Evolutionary conservation across 2,888 invertebrate genomes (phyloP).

Genomic region (Sesia apiformis): DNA sequence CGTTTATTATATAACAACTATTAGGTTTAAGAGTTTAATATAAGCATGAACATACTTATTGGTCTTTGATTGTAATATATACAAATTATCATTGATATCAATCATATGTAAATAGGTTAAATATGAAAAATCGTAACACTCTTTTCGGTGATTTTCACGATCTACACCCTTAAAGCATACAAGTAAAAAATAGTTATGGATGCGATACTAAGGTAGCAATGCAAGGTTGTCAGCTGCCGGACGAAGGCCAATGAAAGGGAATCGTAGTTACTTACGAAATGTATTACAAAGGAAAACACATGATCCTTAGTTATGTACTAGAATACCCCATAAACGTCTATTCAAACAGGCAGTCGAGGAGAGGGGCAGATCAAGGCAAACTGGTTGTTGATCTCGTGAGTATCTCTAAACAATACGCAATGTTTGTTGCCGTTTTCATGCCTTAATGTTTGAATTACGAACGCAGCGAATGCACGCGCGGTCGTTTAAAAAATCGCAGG

Average conservation of each 20-base stretch:
- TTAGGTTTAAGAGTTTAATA: no score
- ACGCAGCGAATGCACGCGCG: slow-evolving; percentile 1
- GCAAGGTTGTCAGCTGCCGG: slow-evolving; percentile 2
- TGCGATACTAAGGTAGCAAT: not conserved
- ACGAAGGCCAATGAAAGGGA: slow-evolving; percentile 8
- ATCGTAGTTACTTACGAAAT: not conserved
- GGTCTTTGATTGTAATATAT: no score
- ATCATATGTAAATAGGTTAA: no score
- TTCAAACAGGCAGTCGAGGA: not conserved
- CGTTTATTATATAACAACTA: no score
- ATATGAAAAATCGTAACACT: no score
- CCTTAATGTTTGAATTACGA: not conserved
- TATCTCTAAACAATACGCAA: slow-evolving; percentile 1
- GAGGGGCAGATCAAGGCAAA: not conserved
- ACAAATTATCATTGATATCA: no score
- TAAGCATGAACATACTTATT: no score
- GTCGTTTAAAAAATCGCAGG: not conserved
- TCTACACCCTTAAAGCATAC: no score
- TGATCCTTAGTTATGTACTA: not conserved
- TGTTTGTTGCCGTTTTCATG: slow-evolving; percentile 2
- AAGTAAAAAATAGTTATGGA: not conserved
- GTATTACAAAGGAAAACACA: not conserved
- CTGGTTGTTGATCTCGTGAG: not conserved
- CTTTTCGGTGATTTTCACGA: no score
- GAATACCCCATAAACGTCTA: not conserved